Evolutionary conservation across 2,888 invertebrate species (phyloP).

Genomic region (Gibbula magus): DNA sequence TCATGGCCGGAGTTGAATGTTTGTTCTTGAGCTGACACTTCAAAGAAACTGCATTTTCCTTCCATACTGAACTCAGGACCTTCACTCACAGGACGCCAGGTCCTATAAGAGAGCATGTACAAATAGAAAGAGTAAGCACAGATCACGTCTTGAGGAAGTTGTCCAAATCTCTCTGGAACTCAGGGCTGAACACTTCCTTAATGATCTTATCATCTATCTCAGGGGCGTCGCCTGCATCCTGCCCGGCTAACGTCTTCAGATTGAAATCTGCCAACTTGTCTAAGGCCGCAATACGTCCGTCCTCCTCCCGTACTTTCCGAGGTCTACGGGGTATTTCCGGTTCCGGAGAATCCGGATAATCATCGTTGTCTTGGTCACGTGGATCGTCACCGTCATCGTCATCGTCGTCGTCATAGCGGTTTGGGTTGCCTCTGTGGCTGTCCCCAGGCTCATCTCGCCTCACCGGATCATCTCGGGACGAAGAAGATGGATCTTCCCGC

Average conservation of each 20-base stretch:
- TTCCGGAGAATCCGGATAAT: background rate
- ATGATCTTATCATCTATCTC: constrained; percentile 26
- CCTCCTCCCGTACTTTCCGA: constrained; percentile 7
- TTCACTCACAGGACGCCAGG: background rate
- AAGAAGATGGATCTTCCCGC: background rate
- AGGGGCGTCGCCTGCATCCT: constrained; percentile 26
- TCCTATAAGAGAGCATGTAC: background rate
- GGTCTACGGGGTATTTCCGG: background rate
- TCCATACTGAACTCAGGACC: no score
- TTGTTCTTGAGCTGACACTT: no score
- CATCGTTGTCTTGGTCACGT: background rate
- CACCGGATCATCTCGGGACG: background rate
- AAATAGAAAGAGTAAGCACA: background rate
- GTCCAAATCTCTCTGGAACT: constrained; percentile 40
- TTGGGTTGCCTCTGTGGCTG: background rate
- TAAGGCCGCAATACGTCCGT: constrained; percentile 28
- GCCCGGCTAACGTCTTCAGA: constrained; percentile 29
- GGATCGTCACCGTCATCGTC: background rate
- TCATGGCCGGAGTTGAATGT: no score
- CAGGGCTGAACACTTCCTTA: constrained; percentile 32
- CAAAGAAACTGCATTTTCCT: no score
- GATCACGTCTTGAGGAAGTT: constrained; percentile 33
- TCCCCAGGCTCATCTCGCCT: background rate
- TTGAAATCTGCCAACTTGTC: constrained; percentile 37
- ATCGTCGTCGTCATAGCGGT: background rate